Percentiles rank a stretch among this genome's conserved stretches.
Conservation (phyloP, 2,113 vertebrate species). For the Apteryx mantelli region DNA sequence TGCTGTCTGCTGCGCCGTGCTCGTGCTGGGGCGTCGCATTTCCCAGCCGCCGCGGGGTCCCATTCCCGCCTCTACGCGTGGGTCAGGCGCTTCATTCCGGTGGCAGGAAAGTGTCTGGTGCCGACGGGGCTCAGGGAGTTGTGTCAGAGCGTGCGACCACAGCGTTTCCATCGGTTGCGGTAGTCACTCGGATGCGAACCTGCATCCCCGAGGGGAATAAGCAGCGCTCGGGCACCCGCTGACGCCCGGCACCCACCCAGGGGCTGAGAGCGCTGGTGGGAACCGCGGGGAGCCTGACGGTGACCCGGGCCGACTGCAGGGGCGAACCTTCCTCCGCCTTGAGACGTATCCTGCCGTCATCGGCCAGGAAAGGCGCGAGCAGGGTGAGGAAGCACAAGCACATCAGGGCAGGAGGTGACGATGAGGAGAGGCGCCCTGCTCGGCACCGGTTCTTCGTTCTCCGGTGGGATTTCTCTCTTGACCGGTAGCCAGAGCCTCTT, state of each 20-base stretch:
- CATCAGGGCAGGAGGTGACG: not conserved
- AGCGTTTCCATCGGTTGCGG: fast-evolving
- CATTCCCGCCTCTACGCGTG: not conserved
- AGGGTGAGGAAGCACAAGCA: not conserved
- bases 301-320: too few species aligned
- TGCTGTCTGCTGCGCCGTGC: not conserved
- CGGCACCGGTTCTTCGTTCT: not conserved
- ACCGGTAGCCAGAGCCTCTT: not conserved
- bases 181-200: not conserved
- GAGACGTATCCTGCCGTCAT: not conserved
- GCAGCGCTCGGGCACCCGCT: not conserved
- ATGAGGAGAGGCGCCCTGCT: not conserved
- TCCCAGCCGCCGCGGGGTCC: not conserved
- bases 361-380: not conserved
- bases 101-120: not conserved
- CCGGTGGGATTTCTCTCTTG: not conserved
- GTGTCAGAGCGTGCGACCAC: not conserved
- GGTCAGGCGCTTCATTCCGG: not conserved
- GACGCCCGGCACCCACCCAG: too few species aligned
- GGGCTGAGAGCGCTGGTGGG: not conserved
- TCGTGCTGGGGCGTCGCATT: not conserved
- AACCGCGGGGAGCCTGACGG: not conserved
- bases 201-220: not conserved
- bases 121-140: not conserved
- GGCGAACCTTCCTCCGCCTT: too few species aligned